Evolutionary conservation across 2,888 invertebrate genomes (phyloP).

Genomic region (Aphelenchoides bicaudatus): DNA sequence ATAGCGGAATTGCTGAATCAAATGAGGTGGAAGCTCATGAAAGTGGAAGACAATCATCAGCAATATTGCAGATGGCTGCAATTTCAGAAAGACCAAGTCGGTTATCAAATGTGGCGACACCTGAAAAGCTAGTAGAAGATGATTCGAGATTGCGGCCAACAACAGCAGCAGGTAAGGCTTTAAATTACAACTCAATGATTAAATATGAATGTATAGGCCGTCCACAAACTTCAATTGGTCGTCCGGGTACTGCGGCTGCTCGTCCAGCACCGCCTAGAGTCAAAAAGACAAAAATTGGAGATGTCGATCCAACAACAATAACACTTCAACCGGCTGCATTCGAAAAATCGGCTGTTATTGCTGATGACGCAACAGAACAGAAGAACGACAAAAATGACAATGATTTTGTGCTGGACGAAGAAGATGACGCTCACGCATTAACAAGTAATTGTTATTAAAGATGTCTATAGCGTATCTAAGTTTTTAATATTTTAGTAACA

Average conservation of each 20-base stretch:
- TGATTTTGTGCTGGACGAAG: slow-evolving; percentile 42
- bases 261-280: slow-evolving; percentile 59
- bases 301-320: slow-evolving; percentile 29
- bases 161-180: slow-evolving; percentile 35
- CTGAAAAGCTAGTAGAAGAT: background rate
- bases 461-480: background rate
- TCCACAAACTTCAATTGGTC: slow-evolving; percentile 47
- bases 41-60: background rate
- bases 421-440: slow-evolving; percentile 21
- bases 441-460: background rate
- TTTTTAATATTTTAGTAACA: background rate
- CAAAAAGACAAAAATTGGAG: slow-evolving; percentile 46
- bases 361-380: slow-evolving; percentile 19
- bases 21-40: background rate
- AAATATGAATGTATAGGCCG: too few species aligned
- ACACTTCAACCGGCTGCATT: slow-evolving; percentile 23
- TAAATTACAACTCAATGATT: too few species aligned
- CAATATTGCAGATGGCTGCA: background rate
- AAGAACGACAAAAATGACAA: slow-evolving; percentile 25
- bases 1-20: slow-evolving; percentile 38
- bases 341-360: slow-evolving; percentile 29
- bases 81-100: too few species aligned
- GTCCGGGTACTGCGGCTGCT: slow-evolving; percentile 58
- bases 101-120: background rate
- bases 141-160: slow-evolving; percentile 23